Evolutionary conservation across 2,113 vertebrate genomes (phyloP).

Genomic region (Anthoscopus minutus): DNA sequence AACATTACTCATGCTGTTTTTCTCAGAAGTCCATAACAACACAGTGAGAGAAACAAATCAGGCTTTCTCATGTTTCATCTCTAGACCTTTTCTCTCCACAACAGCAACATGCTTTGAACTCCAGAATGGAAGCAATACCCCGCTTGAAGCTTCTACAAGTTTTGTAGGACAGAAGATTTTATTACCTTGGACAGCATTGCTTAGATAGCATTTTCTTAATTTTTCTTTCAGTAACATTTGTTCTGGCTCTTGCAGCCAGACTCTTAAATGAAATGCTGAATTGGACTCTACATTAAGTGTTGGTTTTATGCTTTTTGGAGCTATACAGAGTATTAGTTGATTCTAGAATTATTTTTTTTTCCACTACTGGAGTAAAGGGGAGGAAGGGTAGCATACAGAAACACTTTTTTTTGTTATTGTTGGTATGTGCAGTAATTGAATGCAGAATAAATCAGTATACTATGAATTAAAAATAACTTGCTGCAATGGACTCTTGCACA

Average conservation of each 20-base stretch:
- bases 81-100: neutral
- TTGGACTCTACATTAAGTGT: neutral
- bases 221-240: neutral
- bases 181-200: neutral
- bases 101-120: neutral
- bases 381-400: neutral
- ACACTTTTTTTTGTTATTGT: neutral
- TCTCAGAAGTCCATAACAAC: neutral
- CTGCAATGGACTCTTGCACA: constrained; percentile 11
- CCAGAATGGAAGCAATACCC: neutral
- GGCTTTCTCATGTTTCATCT: neutral
- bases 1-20: constrained; percentile 11
- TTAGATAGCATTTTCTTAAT: neutral
- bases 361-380: neutral
- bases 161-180: neutral
- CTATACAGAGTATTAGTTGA: neutral
- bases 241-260: neutral
- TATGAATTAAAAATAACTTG: constrained; percentile 29
- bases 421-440: neutral
- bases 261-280: neutral
- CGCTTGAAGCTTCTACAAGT: neutral
- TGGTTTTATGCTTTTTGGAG: neutral
- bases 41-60: neutral
- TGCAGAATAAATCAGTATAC: neutral
- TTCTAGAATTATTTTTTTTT: neutral